Base-by-base conservation (phyloP, 2,113 vertebrate species). In the Sylvilagus bachmani region DNA sequence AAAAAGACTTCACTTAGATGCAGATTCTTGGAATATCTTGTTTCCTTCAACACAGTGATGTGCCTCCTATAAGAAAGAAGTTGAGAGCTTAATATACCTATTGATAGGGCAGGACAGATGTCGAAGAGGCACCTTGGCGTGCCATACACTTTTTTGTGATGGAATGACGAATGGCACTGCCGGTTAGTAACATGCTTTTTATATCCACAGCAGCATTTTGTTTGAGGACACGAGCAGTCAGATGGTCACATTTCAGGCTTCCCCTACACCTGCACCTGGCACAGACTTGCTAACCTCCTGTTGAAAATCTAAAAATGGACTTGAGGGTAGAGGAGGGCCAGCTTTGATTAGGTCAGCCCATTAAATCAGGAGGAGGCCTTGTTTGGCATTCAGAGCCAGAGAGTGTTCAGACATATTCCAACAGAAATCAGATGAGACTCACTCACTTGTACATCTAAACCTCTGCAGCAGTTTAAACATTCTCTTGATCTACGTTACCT, bases 131-230 rank as follows among this genome's bases (percentile, higher is more conserved):
- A 77, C 1, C 61, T 70, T 9, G 27, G 75, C 25, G 27, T 5
- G 3, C 62, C 5, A 0, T 19, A 0, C 1, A 27, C 5, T 0
- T 55, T n/a, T 44, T 38, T 53, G 16, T n/a, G 25, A 62, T 17
- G 14, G 31, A 82, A 51, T 87, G 31, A 75, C 69, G 19, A 7
- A 17, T 33, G 27, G 12, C n/a, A 24, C 36, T 29, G 21, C 70
- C 62, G 44, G 3, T n/a, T 62, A 53, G 25, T 51, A 49, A 36
- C 11, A 5, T 22, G 70, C 33, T 31, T 82, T 90, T 69, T 74
- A 71, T 13, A 33, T 14, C 38, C 6, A 24, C 3, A 0, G 58
- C 21, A 19, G 75, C 29, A 17, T 78, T 88, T n/a, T 24, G n/a
- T 24, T 8, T 83, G 53, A 58, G 82, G 88, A 49, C 1, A 4